Conservation (phyloP, 2,113 vertebrate genomes). For the Sphyrna mokarran region DNA sequence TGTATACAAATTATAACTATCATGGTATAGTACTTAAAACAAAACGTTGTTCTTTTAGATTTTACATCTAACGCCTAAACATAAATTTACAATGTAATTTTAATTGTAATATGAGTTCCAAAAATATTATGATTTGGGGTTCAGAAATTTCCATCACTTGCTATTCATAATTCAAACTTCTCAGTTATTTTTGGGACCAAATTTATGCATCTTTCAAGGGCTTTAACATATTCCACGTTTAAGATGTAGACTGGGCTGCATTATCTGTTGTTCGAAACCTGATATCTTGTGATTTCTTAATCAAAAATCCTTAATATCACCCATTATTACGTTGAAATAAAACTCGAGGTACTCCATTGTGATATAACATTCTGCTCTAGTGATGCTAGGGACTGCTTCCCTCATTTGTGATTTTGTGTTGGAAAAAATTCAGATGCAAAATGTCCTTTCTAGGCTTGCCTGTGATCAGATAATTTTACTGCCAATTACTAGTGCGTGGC, state of each 20-base stretch:
- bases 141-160: neutral
- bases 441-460: neutral
- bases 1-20: neutral
- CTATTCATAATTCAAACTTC: neutral
- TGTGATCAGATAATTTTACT: neutral
- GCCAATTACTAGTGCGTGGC: neutral
- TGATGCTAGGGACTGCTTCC: neutral
- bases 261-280: neutral
- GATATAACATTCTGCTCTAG: neutral
- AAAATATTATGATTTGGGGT: neutral
- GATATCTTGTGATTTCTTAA: neutral
- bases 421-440: neutral
- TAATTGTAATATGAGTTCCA: neutral
- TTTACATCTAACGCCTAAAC: neutral
- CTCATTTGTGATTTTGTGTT: neutral
- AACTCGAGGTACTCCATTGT: neutral
- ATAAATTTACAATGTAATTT: neutral
- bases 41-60: neutral
- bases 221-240: neutral
- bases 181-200: neutral
- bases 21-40: neutral
- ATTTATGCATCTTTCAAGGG: conserved; percentile 21
- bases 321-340: neutral
- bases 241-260: neutral
- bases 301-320: neutral